A percentile compares a stretch with the other conserved stretches of the same genome.
These are phyloP conservation scores for Montipora foliosa DNA, from an alignment of 64 coral and sea anemone species.

Conservation along the genomic window DNA sequence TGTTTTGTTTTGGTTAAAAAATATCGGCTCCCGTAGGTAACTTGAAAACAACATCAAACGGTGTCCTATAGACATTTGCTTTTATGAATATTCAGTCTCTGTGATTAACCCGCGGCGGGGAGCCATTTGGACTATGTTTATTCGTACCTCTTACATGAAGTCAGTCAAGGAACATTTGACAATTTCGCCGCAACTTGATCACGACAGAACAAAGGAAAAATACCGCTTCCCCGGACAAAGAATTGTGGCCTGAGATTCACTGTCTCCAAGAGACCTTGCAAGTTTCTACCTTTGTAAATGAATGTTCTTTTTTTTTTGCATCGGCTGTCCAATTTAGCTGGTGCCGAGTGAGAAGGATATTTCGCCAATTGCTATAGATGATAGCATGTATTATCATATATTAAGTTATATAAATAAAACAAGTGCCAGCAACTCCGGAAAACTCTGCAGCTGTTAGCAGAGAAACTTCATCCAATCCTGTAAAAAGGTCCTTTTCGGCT, in stretches of 20 bases:
- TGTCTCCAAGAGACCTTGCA: too few species aligned
- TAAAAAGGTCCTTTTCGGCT: not conserved
- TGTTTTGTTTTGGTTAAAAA: not conserved
- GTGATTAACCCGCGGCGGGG: not conserved
- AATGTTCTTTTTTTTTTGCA: not conserved
- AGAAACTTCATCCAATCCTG: not conserved
- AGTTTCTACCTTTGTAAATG: not conserved
- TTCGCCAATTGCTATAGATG: not conserved
- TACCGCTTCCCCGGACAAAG: too few species aligned
- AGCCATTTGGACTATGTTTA: conserved; percentile 12
- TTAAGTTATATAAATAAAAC: conserved; percentile 3
- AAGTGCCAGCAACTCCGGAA: not conserved
- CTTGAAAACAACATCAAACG: not conserved
- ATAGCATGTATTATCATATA: conserved; percentile 22
- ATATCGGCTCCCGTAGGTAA: not conserved
- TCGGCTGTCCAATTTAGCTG: not conserved
- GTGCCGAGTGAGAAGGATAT: not conserved
- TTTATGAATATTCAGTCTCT: not conserved
- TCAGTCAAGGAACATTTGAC: not conserved
- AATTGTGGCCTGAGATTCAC: not conserved
- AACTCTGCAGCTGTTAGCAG: not conserved
- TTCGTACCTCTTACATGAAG: conserved; percentile 4
- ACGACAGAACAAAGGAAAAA: not conserved
- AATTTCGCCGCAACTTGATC: not conserved
- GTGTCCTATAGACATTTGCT: not conserved